These are phyloP conservation scores for Eucidaris tribuloides DNA, from an alignment of 35 echinoderm and acorn worm genomes.

Conservation along the genomic window DNA sequence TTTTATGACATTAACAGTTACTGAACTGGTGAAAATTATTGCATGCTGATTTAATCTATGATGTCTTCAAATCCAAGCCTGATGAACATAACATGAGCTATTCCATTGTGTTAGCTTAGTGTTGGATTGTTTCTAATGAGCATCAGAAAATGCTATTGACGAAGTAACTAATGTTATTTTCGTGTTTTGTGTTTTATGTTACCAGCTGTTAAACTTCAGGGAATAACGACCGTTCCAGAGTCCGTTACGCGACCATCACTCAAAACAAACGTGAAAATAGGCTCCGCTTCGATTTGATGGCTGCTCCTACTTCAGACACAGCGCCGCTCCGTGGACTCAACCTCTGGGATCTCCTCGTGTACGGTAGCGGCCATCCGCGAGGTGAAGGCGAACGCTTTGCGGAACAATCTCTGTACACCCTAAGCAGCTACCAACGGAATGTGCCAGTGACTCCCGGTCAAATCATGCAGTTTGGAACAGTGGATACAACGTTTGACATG, in stretches of 20 bases:
- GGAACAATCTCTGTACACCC: constrained; percentile 30
- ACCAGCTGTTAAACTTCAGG: too few relatives aligned
- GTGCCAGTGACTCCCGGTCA: background rate
- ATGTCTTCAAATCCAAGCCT: too few relatives aligned
- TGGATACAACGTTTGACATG: constrained; percentile 78
- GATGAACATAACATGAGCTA: too few relatives aligned
- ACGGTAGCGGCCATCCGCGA: constrained; percentile 49
- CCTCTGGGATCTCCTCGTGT: constrained; percentile 71
- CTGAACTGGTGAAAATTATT: too few relatives aligned
- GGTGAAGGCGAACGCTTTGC: constrained; percentile 54
- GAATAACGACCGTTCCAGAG: too few relatives aligned
- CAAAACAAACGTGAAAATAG: constrained; percentile 28
- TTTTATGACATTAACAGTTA: too few relatives aligned
- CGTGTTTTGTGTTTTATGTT: too few relatives aligned
- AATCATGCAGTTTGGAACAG: constrained; percentile 47
- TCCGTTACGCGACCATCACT: constrained; percentile 6
- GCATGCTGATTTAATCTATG: too few relatives aligned
- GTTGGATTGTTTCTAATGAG: too few relatives aligned
- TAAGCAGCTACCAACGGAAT: constrained; percentile 30
- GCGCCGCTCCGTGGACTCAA: constrained; percentile 37
- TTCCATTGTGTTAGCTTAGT: too few relatives aligned
- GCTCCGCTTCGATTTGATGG: constrained; percentile 42
- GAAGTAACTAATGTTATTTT: too few relatives aligned
- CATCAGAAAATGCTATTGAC: too few relatives aligned
- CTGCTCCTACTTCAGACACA: constrained; percentile 40